Base-by-base conservation (phyloP, 2,888 invertebrate genomes). In the Galeruca laticollis region DNA sequence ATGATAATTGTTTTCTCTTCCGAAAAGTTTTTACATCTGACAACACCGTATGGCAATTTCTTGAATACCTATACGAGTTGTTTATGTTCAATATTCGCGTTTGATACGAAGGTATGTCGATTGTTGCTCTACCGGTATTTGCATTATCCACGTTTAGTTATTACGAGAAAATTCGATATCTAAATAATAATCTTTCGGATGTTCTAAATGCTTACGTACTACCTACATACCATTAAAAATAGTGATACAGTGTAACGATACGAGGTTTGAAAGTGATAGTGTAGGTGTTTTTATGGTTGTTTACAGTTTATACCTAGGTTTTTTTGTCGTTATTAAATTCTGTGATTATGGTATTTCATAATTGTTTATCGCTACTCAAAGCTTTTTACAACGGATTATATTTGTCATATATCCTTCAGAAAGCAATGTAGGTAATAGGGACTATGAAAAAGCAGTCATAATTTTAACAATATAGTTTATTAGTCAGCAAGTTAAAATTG, bases 21-120 rank as follows among this genome's bases (percentile, higher is more conserved):
- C n/a, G n/a, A 26, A 26, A 26, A 26, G 26, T 26, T 26, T 26
- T 26, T 26, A 26, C 26, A 15, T 9, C 10, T 47, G 47, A 47
- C 47, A 47, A 47, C 47, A 47, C 18, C 8, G 47, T 1, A 18
- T 0, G 9, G 2, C 18, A 15, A 47, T 18, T 2, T 47, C 47
- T 47, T 47, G 47, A 18, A 9, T 47, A 47, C 47, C 9, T 47
- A 15, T 47, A 47, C 18, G 9, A 1, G 47, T 47, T 18, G 47
- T 47, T 47, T 47, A 47, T 18, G 47, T 47, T 47, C 6, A 47
- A 15, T 47, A 47, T 47, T 47, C 47, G 47, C 47, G 47, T 47
- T 47, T 47, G 47, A 47, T 47, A 47, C 47, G 15, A 15, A 47
- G 47, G 15, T 47, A 26, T 47, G 47, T 18, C 15, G 47, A 47